Conservation (phyloP, 2,113 vertebrate genomes). For the Galbula dea region DNA sequence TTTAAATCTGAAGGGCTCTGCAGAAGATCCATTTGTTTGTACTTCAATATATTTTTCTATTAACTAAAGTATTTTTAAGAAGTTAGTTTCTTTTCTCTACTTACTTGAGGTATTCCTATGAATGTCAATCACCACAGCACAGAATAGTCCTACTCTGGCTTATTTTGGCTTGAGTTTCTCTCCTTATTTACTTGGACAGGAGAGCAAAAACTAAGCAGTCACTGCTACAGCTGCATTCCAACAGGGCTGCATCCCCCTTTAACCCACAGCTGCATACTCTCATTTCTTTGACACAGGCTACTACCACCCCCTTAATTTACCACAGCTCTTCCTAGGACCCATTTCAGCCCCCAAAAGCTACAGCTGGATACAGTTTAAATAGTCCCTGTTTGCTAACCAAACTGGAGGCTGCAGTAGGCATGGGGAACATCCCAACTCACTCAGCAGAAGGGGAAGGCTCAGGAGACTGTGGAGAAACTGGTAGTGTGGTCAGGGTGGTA, state of each 20-base stretch:
- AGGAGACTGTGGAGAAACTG: not conserved
- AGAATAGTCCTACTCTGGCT: not conserved
- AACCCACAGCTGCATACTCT: not conserved
- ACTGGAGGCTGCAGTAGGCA: not conserved
- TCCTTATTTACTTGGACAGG: not conserved
- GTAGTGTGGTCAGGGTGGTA: not conserved
- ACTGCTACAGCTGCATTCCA: not conserved
- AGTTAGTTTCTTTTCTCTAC: not conserved
- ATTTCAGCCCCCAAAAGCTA: not conserved
- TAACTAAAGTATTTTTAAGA: not conserved
- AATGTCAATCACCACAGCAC: not conserved
- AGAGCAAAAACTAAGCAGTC: not conserved
- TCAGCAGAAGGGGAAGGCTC: not conserved
- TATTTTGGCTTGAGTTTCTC: not conserved
- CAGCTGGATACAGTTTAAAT: not conserved
- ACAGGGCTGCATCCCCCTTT: not conserved
- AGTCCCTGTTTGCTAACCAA: not conserved
- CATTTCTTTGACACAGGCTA: not conserved
- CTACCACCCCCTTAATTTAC: not conserved
- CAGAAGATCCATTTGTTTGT: not conserved
- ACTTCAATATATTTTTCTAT: not conserved
- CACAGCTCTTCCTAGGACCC: not conserved
- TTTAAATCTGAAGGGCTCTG: not conserved
- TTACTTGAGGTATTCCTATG: not conserved
- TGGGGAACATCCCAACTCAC: not conserved